phyloP scores from a whole-genome alignment of 1,140 invertebrate genomes.

The Aricia agestis region DNA sequence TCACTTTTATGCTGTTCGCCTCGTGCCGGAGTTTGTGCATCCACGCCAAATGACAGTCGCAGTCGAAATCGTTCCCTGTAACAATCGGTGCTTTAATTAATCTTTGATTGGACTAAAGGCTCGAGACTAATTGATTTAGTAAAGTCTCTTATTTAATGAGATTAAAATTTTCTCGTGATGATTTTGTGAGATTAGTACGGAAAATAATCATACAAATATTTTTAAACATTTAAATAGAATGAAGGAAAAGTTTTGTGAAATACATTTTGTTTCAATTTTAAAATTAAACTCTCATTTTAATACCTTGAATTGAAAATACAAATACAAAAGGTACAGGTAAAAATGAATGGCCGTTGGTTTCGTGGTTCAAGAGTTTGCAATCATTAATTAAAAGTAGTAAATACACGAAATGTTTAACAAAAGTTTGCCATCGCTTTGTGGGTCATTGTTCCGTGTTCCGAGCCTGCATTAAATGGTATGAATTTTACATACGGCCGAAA shows the following conservation, averaged over 20 bases:
- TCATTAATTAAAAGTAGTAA: constrained; percentile 4
- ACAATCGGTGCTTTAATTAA: constrained; percentile 54
- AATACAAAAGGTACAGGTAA: not conserved
- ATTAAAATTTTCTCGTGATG: not conserved
- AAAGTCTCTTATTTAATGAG: constrained; percentile 22
- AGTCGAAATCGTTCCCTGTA: constrained; percentile 86
- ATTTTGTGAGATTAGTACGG: not conserved
- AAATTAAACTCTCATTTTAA: not conserved
- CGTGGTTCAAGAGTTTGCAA: not conserved
- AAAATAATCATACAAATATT: no score
- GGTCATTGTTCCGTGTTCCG: not conserved
- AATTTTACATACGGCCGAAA: not conserved
- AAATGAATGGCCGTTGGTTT: not conserved
- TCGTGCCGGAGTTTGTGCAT: constrained; percentile 85
- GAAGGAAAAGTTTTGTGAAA: no score
- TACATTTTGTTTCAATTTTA: not conserved
- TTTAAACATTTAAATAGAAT: no score
- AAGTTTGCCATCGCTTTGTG: not conserved
- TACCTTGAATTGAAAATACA: not conserved
- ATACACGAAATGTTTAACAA: not conserved
- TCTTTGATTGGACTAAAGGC: constrained; percentile 42
- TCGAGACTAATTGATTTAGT: constrained; percentile 39
- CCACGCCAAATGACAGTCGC: constrained; percentile 87
- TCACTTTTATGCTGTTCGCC: constrained; percentile 82
- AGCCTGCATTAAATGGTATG: not conserved